A percentile compares a stretch with the other conserved stretches of the same genome.
These are phyloP conservation scores for Helostoma temminkii DNA, from an alignment of 2,797 vertebrate species.

Conservation along the genomic window DNA sequence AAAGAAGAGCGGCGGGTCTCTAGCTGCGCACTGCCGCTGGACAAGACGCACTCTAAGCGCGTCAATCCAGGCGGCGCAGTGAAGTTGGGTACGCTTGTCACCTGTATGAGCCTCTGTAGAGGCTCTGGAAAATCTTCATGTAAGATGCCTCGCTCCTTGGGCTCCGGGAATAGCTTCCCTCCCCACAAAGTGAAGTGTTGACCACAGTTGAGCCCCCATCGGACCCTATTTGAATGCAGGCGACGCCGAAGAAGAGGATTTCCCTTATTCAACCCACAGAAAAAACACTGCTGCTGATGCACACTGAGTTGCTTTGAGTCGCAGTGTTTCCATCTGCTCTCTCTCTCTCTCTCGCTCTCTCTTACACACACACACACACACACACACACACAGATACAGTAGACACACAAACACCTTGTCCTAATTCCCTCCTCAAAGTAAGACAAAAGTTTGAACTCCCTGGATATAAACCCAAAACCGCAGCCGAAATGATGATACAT, in stretches of 20 bases:
- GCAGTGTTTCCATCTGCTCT: slow-evolving; percentile 46
- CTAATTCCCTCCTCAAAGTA: slow-evolving; percentile 59
- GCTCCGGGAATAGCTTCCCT: slow-evolving; percentile 9
- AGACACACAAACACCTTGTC: slow-evolving; percentile 30
- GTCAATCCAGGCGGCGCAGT: slow-evolving; percentile 13
- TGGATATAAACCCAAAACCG: slow-evolving; percentile 55
- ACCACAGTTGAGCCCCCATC: slow-evolving; percentile 17
- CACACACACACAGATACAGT: slow-evolving; percentile 6
- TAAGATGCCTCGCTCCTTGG: slow-evolving; percentile 5
- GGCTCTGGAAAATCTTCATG: slow-evolving; percentile 17
- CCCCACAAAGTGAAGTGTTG: slow-evolving; percentile 28
- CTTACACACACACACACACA: slow-evolving; percentile 11
- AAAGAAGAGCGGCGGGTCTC: slow-evolving; percentile 31
- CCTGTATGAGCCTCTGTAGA: slow-evolving; percentile 61
- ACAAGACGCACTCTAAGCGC: slow-evolving; percentile 41
- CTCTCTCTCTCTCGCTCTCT: slow-evolving; percentile 4
- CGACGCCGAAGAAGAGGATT: slow-evolving; percentile 36
- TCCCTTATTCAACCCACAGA: slow-evolving; percentile 35
- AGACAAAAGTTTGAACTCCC: slow-evolving; percentile 44
- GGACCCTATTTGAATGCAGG: slow-evolving; percentile 56
- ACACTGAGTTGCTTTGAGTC: slow-evolving; percentile 59
- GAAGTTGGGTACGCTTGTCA: slow-evolving; percentile 67
- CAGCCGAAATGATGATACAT: slow-evolving; percentile 40
- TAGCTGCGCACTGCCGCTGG: slow-evolving; percentile 28
- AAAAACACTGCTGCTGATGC: slow-evolving; percentile 45